Percentiles rank a stretch among this genome's conserved stretches.
Evolutionary conservation across 2,797 vertebrate genomes (phyloP).

Genomic region (Enteromius treurensis): DNA sequence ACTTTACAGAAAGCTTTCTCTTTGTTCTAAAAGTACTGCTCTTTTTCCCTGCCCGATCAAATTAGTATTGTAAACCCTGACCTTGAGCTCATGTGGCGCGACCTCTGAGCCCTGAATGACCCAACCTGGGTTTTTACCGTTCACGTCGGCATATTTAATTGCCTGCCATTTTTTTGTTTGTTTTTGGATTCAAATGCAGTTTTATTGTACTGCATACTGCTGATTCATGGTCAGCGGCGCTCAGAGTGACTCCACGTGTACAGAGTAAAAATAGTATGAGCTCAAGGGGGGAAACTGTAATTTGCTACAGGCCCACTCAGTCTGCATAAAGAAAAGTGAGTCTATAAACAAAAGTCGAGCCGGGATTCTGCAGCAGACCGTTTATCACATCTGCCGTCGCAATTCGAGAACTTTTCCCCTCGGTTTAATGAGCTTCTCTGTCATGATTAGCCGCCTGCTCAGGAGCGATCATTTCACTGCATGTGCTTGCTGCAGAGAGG

Average conservation of each 20-base stretch:
- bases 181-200: conserved; percentile 34
- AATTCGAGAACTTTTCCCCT: conserved; percentile 53
- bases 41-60: conserved; percentile 35
- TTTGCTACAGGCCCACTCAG: conserved; percentile 66
- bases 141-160: conserved; percentile 28
- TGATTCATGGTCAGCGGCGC: conserved; percentile 69
- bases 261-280: conserved; percentile 72
- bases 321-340: conserved; percentile 70
- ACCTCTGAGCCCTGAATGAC: conserved; percentile 42
- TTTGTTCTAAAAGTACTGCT: conserved; percentile 40
- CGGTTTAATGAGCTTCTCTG: conserved; percentile 65
- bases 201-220: conserved; percentile 56
- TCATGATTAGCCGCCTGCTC: conserved; percentile 64
- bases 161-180: conserved; percentile 25
- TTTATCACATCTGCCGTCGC: conserved; percentile 63
- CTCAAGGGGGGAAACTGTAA: conserved; percentile 61
- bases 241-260: conserved; percentile 68
- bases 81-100: conserved; percentile 45
- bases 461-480: conserved; percentile 53
- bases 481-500: conserved; percentile 45
- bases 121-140: conserved; percentile 33
- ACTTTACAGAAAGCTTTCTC: conserved; percentile 17
- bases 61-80: conserved; percentile 45
- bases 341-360: conserved; percentile 63
- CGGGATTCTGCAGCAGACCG: conserved; percentile 43